phyloP scores from a whole-genome alignment of 2,888 invertebrate species.

The Phania funesta region DNA sequence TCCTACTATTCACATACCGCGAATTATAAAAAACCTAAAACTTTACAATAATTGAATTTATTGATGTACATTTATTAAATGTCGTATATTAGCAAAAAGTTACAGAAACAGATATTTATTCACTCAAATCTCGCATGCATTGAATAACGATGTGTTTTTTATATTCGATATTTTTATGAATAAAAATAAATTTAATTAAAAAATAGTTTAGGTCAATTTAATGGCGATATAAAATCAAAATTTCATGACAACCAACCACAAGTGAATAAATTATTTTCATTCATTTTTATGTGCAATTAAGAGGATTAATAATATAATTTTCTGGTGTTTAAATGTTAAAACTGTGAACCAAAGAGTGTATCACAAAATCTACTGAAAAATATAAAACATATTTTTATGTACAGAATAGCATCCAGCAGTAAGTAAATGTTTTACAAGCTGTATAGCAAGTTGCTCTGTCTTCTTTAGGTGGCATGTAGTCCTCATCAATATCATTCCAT shows the following conservation, averaged over 20 bases:
- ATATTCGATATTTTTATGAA: not conserved
- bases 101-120: not conserved
- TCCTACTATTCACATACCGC: no score
- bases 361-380: no score
- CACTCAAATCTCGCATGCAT: not conserved
- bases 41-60: not conserved
- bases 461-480: no score
- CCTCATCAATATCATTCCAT: no score
- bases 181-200: constrained; percentile 30
- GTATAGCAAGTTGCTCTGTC: no score
- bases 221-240: not conserved
- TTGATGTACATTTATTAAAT: not conserved
- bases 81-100: not conserved
- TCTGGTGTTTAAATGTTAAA: constrained; percentile 3
- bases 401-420: no score
- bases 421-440: no score
- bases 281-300: constrained; percentile 18
- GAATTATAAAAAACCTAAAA: not conserved
- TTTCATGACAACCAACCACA: constrained; percentile 8
- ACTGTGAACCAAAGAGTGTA: not conserved
- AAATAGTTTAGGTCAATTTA: constrained; percentile 8
- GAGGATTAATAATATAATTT: constrained; percentile 7
- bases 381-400: no score
- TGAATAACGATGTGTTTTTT: not conserved
- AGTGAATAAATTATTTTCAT: constrained; percentile 3